Conservation (phyloP, 2,888 invertebrate genomes). For the Leptinotarsa juncta region DNA sequence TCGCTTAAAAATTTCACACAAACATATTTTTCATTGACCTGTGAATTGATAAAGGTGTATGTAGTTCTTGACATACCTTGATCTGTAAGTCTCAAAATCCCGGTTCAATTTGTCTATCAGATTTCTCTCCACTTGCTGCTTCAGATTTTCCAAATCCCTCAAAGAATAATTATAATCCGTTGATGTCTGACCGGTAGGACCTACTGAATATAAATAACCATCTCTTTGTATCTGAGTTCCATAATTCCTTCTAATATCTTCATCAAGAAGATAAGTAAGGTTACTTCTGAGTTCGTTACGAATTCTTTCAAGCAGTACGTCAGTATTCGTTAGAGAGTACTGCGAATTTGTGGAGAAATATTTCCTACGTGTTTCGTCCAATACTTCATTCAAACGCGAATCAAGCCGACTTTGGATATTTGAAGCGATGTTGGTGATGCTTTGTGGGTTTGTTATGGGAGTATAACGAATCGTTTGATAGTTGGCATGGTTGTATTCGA, state of each 20-base stretch:
- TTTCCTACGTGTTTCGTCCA: conserved; percentile 52
- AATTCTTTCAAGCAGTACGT: conserved; percentile 55
- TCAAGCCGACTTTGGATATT: conserved; percentile 58
- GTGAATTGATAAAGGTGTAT: no score
- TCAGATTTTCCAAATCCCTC: conserved; percentile 58
- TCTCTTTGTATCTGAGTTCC: conserved; percentile 58
- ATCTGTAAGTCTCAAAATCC: conserved; percentile 50
- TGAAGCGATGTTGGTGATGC: conserved; percentile 58
- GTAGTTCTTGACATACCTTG: conserved; percentile 35
- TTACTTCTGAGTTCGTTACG: conserved; percentile 58
- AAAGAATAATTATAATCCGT: conserved; percentile 58
- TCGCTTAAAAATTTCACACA: no score
- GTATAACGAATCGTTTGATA: conserved; percentile 44
- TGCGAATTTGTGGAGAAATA: conserved; percentile 51
- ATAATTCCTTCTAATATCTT: conserved; percentile 57
- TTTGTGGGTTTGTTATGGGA: conserved; percentile 52
- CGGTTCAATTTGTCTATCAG: conserved; percentile 56
- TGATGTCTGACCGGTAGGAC: conserved; percentile 49
- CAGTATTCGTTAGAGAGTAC: conserved; percentile 50
- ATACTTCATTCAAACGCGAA: conserved; percentile 54
- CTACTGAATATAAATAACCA: conserved; percentile 55
- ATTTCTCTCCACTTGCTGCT: conserved; percentile 59
- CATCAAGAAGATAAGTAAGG: conserved; percentile 57
- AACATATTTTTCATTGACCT: no score
- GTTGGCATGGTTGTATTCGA: conserved; percentile 25